Base-by-base conservation (phyloP, 2,113 vertebrate genomes). In the Paraplagusia blochii region DNA sequence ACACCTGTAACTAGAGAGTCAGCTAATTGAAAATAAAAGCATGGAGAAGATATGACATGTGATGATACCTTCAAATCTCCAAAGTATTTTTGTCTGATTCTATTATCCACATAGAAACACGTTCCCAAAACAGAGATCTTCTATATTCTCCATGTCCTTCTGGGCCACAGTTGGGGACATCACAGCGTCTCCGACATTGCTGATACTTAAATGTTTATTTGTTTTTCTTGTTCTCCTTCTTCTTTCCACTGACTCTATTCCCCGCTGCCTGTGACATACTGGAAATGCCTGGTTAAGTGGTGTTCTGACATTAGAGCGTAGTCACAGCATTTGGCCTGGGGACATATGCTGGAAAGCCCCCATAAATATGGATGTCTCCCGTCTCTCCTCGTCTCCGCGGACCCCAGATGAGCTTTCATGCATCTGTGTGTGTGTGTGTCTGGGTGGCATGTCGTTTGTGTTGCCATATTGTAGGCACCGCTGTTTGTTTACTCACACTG, bases 261-360 rank as follows among this genome's bases (percentile, higher is more conserved):
- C 83, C 84, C 39, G 40, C 64, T 80, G 85, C 57, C 76, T 68
- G 39, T 68, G 77, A 76, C 82, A 87, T 64, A 70, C 75, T 84
- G 80, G 76, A 85, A 84, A 85, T 84, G 85, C 79, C 85, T 86
- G 81, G 79, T 84, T 87, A 88, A 87, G 84, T 87, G 82, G 84
- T 85, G 82, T 79, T 85, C 87, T 85, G 85, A 87, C 87, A 88
- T 84, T 85, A 86, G 80, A 87, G 74, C 81, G 76, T 87, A 84
- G 85, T 87, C 85, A 73, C 85, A 86, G 77, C 79, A 74, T 87
- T 87, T 88, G 85, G 84, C 85, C 85, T 65, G 74, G 85, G 87
- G 87, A 88, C 85, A 88, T 83, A 85, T 54, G 72, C 76, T 72
- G 72, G 86, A 83, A 81, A 81, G 66, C 78, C 61, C 72, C 67